Evolutionary conservation across 1,140 invertebrate species (phyloP).

Genomic region (Glossosoma conforme): DNA sequence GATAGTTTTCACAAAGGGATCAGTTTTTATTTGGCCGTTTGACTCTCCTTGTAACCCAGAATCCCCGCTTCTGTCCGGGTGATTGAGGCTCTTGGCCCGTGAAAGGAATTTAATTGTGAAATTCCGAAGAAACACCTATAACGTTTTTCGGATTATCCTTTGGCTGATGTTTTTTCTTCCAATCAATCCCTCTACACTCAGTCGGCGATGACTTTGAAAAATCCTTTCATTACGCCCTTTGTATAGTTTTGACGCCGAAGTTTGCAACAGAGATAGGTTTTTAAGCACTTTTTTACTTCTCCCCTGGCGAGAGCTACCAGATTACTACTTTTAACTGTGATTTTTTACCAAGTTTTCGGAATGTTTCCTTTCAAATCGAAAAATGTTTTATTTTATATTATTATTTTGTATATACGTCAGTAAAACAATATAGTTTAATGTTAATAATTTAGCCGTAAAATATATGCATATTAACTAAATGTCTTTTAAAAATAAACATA

Average conservation of each 20-base stretch:
- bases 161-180: constrained; percentile 9
- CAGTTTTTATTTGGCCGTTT: constrained; percentile 3
- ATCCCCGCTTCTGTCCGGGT: constrained; percentile 5
- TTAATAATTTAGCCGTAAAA: no score
- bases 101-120: constrained; percentile 30
- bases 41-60: constrained; percentile 9
- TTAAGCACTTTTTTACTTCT: neutral
- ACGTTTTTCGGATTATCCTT: constrained; percentile 7
- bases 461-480: no score
- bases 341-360: no score
- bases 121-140: constrained; percentile 29
- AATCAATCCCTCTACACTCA: constrained; percentile 19
- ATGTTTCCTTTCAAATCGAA: no score
- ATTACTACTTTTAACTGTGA: no score
- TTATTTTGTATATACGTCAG: no score
- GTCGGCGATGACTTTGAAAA: constrained; percentile 20
- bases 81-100: constrained; percentile 4
- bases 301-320: neutral
- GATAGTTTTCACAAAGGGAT: neutral
- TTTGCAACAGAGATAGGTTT: constrained; percentile 4
- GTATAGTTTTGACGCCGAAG: constrained; percentile 13
- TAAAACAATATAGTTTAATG: no score
- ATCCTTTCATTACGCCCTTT: constrained; percentile 15
- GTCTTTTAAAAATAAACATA: no score
- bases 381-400: no score